These are phyloP conservation scores for Ammodytes marinus DNA, from an alignment of 2,113 vertebrate species.

Conservation along the genomic window DNA sequence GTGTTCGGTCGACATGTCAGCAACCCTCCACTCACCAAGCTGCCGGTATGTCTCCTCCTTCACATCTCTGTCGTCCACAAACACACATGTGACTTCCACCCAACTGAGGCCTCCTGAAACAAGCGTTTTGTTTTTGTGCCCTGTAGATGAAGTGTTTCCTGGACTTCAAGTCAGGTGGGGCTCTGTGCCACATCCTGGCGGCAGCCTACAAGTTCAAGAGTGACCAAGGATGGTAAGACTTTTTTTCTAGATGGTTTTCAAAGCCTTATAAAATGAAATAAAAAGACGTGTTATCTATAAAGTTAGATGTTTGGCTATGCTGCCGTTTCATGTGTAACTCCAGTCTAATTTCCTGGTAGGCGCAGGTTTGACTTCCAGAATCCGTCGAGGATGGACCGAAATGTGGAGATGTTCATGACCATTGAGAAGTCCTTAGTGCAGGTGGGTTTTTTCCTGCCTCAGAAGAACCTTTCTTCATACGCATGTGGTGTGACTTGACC, in stretches of 20 bases:
- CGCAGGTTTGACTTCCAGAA: constrained; percentile 99
- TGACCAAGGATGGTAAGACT: constrained; percentile 97
- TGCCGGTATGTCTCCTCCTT: constrained; percentile 84
- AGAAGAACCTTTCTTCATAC: background rate
- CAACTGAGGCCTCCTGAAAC: background rate
- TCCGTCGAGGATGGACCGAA: constrained; percentile 97
- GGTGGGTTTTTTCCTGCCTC: constrained; percentile 77
- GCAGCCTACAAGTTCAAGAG: constrained; percentile 99
- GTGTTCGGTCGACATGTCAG: constrained; percentile 98
- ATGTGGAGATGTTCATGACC: constrained; percentile 99
- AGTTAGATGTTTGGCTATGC: constrained; percentile 42
- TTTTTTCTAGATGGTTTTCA: constrained; percentile 50
- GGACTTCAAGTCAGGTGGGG: constrained; percentile 97
- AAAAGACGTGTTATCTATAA: background rate
- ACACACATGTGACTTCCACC: background rate
- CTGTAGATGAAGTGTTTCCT: constrained; percentile 96
- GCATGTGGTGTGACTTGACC: constrained; percentile 1
- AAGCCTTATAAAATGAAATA: background rate
- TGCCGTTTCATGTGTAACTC: constrained; percentile 81
- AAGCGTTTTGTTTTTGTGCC: constrained; percentile 17
- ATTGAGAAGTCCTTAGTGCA: constrained; percentile 97
- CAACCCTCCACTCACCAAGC: constrained; percentile 95
- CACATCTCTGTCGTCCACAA: constrained; percentile 21
- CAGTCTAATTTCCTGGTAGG: constrained; percentile 89
- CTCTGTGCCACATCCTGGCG: constrained; percentile 96